Evolutionary conservation across 2,113 vertebrate genomes (phyloP).

Genomic region (Pluvialis apricaria): DNA sequence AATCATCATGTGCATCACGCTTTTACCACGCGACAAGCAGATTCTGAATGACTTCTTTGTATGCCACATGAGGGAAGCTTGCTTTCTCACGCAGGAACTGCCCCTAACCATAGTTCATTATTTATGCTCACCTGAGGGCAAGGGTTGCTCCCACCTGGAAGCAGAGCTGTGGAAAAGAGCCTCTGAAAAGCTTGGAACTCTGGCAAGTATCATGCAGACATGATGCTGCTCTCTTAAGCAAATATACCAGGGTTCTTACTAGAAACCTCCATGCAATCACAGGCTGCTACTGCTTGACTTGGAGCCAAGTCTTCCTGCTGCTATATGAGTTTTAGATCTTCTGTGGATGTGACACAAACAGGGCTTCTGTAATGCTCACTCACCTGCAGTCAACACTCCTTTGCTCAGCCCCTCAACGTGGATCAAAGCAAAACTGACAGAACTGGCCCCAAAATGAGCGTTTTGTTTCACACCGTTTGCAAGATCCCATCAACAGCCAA

Average conservation of each 20-base stretch:
- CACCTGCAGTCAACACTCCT: neutral
- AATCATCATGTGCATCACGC: too few relatives aligned
- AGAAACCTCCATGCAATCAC: neutral
- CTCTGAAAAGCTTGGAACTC: too few relatives aligned
- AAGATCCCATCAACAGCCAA: neutral
- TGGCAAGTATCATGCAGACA: neutral
- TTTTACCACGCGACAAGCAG: too few relatives aligned
- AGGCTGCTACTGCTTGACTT: neutral
- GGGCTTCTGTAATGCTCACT: neutral
- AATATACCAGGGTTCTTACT: neutral
- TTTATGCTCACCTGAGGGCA: too few relatives aligned
- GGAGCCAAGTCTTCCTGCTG: neutral
- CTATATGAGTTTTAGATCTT: neutral
- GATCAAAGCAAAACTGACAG: neutral
- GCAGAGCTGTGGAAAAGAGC: too few relatives aligned
- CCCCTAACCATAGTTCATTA: too few relatives aligned
- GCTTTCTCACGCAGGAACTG: too few relatives aligned
- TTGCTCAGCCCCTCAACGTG: fast-evolving
- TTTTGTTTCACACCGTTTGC: neutral
- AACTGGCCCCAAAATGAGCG: fast-evolving
- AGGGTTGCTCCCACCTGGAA: too few relatives aligned
- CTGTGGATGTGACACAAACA: neutral
- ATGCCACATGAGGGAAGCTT: too few relatives aligned
- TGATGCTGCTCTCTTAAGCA: neutral
- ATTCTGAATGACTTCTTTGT: too few relatives aligned